Percentiles rank a stretch among this genome's conserved stretches.
Conservation (phyloP, 2,888 invertebrate genomes). For the Thereva nobilitata region DNA sequence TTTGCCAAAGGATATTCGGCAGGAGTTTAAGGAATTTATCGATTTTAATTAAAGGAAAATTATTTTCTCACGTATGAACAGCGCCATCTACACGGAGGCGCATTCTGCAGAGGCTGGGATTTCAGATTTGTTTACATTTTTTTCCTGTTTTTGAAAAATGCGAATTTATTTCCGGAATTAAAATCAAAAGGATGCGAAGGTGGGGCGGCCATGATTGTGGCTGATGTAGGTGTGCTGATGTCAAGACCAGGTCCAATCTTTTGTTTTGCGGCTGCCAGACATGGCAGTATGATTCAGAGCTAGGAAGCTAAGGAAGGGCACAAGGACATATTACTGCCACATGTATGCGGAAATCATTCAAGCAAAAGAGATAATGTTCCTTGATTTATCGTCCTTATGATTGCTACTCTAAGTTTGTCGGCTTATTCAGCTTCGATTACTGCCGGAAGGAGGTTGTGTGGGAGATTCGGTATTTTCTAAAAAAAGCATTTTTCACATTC, state of each 20-base stretch:
- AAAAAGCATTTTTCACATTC: too few relatives aligned
- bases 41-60: constrained; percentile 41
- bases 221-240: too few relatives aligned
- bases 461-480: background rate
- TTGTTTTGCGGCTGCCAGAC: too few relatives aligned
- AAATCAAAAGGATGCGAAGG: too few relatives aligned
- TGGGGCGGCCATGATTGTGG: too few relatives aligned
- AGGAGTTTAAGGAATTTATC: constrained; percentile 40
- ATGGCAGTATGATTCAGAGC: background rate
- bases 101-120: constrained; percentile 1
- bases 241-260: too few relatives aligned
- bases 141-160: constrained; percentile 25
- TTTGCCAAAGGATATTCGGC: constrained; percentile 31
- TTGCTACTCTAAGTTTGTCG: constrained; percentile 33
- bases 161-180: too few relatives aligned
- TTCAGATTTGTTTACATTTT: constrained; percentile 3
- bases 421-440: constrained; percentile 27
- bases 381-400: constrained; percentile 45
- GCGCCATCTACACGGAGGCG: background rate
- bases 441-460: background rate
- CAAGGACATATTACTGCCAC: constrained; percentile 31
- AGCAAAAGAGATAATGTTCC: constrained; percentile 57
- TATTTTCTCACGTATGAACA: constrained; percentile 31
- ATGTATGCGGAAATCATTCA: constrained; percentile 51
- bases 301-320: background rate